Base-by-base conservation (phyloP, 2,888 invertebrate genomes). In the Acanthosepion lycidas region DNA sequence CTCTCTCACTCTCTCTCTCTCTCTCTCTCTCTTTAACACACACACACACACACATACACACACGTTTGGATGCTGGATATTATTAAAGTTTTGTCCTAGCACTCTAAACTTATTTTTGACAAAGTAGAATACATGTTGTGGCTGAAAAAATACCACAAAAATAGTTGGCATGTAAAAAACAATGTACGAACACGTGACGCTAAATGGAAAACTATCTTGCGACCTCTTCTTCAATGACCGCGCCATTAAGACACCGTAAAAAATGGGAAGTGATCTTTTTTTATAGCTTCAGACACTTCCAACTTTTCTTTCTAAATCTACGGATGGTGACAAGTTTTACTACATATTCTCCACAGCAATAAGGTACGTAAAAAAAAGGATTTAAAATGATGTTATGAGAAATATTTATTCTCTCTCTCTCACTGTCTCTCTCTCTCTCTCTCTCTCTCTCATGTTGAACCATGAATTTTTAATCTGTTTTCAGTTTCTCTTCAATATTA, bases 181-280 rank as follows among this genome's bases (percentile, higher is more conserved):
- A 12, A 78, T n/a, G 78, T 78, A 78, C 78, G 78, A n/a, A 78
- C 78, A 78, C 78, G 12, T 78, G 28, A 78, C n/a, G 33, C 33
- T 78, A 33, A 78, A 78, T 78, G 78, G 78, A 78, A 78, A 78
- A 59, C 59, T 59, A 59, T 59, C 78, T 78, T 33, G 78, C 78
- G n/a, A n/a, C n/a, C 78, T 78, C n/a, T 78, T 78, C 78, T 78
- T 78, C 78, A 78, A 78, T 78, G 78, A 78, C n/a, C 78, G n/a
- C n/a, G n/a, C 78, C 8, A n/a, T n/a, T n/a, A 78, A n/a, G 78
- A 78, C n/a, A n/a, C 15, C 78, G n/a, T n/a, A 28, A 78, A 78
- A 78, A 78, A 33, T 78, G n/a, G n/a, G 78, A n/a, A 78, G 78
- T 78, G 33, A n/a, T 78, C n/a, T n/a, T 78, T 64, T 64, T n/a